Evolutionary conservation across 2,797 vertebrate species (phyloP).

Genomic region (Champsocephalus gunnari): DNA sequence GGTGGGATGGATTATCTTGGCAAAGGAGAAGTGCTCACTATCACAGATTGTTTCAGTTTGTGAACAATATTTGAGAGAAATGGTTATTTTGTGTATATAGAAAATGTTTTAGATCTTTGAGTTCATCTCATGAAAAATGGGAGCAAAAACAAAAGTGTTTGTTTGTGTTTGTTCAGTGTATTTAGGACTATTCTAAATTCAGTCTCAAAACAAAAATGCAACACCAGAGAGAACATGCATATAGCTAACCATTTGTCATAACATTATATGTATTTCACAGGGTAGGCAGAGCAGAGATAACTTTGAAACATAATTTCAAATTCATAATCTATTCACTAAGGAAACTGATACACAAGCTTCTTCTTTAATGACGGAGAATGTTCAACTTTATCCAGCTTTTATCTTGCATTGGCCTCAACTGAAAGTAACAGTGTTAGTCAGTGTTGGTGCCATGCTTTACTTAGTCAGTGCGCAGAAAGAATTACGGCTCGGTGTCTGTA

Average conservation of each 20-base stretch:
- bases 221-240: not conserved
- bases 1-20: too few species aligned
- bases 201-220: not conserved
- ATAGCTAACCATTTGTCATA: not conserved
- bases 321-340: not conserved
- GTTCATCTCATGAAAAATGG: too few species aligned
- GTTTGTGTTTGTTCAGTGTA: too few species aligned
- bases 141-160: too few species aligned
- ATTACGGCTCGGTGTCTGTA: conserved; percentile 4
- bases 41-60: too few species aligned
- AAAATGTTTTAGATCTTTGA: too few species aligned
- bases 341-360: not conserved
- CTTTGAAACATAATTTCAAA: not conserved
- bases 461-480: not conserved
- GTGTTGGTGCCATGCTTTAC: not conserved
- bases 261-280: conserved; percentile 4
- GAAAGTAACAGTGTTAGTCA: not conserved
- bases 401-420: conserved; percentile 1
- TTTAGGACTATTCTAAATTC: not conserved
- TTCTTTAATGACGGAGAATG: not conserved
- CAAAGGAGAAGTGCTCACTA: too few species aligned
- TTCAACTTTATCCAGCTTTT: too few species aligned
- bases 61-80: too few species aligned
- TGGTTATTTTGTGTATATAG: too few species aligned
- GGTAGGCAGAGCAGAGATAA: not conserved